Percentiles rank a stretch among this genome's conserved stretches.
Evolutionary conservation across 2,888 invertebrate species (phyloP).

Genomic region (Aricia artaxerxes): DNA sequence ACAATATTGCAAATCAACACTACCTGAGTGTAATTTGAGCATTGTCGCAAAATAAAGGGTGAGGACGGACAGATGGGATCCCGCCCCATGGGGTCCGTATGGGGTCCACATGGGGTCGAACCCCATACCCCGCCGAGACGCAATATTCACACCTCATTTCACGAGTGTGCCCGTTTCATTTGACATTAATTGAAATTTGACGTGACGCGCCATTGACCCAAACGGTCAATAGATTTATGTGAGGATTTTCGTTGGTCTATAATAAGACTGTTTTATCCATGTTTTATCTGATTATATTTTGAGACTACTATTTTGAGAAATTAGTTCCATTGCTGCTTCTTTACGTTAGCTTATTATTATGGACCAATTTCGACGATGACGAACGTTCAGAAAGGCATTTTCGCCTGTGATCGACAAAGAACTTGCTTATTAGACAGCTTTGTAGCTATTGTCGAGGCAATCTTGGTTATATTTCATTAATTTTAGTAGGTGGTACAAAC

Average conservation of each 20-base stretch:
- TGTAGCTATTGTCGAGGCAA: no score
- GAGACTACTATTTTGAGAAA: neutral
- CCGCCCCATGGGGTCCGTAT: constrained; percentile 56
- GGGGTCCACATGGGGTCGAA: constrained; percentile 39
- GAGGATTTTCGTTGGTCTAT: neutral
- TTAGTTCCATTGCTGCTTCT: neutral
- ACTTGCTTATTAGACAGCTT: no score
- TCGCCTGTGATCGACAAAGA: no score
- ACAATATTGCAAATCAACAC: constrained; percentile 30
- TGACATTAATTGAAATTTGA: constrained; percentile 50
- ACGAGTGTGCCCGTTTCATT: constrained; percentile 68
- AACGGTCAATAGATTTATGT: constrained; percentile 20
- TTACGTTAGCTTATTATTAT: neutral
- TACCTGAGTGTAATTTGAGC: constrained; percentile 54
- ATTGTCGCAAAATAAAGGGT: constrained; percentile 63
- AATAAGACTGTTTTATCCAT: no score
- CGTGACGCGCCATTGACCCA: constrained; percentile 10
- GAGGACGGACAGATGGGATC: constrained; percentile 60
- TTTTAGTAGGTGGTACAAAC: no score
- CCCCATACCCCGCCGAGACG: constrained; percentile 62
- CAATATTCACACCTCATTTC: constrained; percentile 81
- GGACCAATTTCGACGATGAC: no score
- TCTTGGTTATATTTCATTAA: no score
- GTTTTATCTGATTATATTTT: neutral
- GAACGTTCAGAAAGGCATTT: no score